Evolutionary conservation across 2,888 invertebrate species (phyloP).

Genomic region (Cheilosia pagana): DNA sequence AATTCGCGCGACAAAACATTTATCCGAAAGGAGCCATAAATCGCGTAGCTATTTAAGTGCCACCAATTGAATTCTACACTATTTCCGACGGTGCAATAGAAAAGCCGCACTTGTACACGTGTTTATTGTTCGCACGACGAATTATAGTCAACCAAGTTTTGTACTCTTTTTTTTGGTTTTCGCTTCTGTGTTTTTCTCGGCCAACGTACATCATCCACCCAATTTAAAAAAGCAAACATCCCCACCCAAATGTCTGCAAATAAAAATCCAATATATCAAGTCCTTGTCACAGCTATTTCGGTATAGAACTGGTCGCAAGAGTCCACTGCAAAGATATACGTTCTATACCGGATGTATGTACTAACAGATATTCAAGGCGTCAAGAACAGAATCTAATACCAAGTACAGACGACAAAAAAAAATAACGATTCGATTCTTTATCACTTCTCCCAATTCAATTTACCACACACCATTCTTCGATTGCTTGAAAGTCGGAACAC

Average conservation of each 20-base stretch:
- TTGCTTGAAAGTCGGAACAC: constrained; percentile 38
- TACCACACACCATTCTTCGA: constrained; percentile 25
- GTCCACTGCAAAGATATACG: background rate
- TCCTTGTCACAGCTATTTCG: constrained; percentile 4
- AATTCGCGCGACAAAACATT: background rate
- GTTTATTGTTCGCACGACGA: background rate
- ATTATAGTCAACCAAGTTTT: background rate
- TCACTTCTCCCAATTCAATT: constrained; percentile 6
- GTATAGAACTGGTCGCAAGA: background rate
- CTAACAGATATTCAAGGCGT: constrained; percentile 39
- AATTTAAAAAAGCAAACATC: constrained; percentile 29
- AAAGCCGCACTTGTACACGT: background rate
- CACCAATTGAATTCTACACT: background rate
- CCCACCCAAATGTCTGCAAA: constrained; percentile 28
- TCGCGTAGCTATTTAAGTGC: background rate
- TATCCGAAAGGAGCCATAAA: background rate
- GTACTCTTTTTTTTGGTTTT: background rate
- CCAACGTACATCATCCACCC: background rate
- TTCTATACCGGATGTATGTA: background rate
- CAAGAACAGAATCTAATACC: constrained; percentile 55
- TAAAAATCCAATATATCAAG: constrained; percentile 53
- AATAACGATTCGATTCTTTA: constrained; percentile 57
- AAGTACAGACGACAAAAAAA: constrained; percentile 14
- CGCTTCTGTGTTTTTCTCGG: background rate
- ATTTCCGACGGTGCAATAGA: background rate